Conservation (phyloP, 1,140 invertebrate genomes). For the Cydia fagiglandana region DNA sequence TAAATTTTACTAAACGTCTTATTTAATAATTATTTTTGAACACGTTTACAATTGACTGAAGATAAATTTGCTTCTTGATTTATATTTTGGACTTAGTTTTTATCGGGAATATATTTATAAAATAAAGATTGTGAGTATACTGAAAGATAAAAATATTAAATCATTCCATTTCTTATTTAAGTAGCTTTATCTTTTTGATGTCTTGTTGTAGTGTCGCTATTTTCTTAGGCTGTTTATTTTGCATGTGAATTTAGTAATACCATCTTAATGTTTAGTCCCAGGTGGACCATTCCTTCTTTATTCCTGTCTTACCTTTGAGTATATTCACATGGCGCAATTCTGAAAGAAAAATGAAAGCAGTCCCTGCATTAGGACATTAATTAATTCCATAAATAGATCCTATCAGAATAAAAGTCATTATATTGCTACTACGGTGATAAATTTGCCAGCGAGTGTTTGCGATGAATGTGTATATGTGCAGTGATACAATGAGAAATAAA, state of each 20-base stretch:
- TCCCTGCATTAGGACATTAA: constrained; percentile 46
- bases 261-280: constrained; percentile 50
- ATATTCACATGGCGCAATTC: constrained; percentile 69
- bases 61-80: constrained; percentile 66
- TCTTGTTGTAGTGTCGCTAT: constrained; percentile 60
- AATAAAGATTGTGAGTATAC: constrained; percentile 70
- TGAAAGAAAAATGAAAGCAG: constrained; percentile 78
- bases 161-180: constrained; percentile 75
- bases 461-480: constrained; percentile 73
- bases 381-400: constrained; percentile 72
- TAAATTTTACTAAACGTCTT: constrained; percentile 61
- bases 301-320: constrained; percentile 61
- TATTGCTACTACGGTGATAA: constrained; percentile 65
- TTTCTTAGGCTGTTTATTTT: constrained; percentile 69
- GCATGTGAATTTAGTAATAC: constrained; percentile 61
- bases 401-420: constrained; percentile 71
- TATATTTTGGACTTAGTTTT: constrained; percentile 59
- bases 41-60: constrained; percentile 72
- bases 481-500: constrained; percentile 74
- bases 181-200: constrained; percentile 56
- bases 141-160: constrained; percentile 69
- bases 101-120: constrained; percentile 67
- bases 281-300: constrained; percentile 50
- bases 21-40: constrained; percentile 69
- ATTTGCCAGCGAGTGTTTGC: constrained; percentile 68